Conservation (phyloP, 2,797 vertebrate species). For the Tamandua tetradactyla region DNA sequence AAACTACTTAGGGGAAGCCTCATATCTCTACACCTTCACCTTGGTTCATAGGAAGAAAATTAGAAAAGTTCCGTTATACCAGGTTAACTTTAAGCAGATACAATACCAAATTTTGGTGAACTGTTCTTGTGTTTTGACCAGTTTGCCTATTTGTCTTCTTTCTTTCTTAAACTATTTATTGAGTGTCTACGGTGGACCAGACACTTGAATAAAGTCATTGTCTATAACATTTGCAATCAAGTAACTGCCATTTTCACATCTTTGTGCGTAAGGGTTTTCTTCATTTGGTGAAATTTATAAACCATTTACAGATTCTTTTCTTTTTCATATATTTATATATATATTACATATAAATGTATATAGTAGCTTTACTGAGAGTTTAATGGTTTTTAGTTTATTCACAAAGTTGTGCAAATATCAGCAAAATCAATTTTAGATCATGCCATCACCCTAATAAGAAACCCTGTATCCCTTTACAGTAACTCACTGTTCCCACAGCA, state of each 20-base stretch:
- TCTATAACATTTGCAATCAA: neutral
- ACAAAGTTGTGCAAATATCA: neutral
- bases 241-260: neutral
- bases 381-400: neutral
- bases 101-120: neutral
- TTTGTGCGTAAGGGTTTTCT: neutral
- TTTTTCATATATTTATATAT: no score
- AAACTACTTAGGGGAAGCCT: neutral
- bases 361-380: neutral
- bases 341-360: no score
- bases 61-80: neutral
- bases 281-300: neutral
- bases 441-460: neutral
- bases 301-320: neutral
- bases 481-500: neutral
- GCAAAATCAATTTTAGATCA: neutral
- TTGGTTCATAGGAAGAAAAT: neutral
- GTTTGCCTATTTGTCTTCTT: neutral
- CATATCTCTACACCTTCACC: neutral
- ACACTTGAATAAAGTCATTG: neutral
- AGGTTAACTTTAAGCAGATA: constrained; percentile 8
- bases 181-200: neutral
- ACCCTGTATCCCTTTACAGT: neutral
- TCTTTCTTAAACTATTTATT: neutral
- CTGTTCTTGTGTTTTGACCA: constrained; percentile 9